Base-by-base conservation (phyloP, 2,888 invertebrate genomes). In the Zelleria hepariella region DNA sequence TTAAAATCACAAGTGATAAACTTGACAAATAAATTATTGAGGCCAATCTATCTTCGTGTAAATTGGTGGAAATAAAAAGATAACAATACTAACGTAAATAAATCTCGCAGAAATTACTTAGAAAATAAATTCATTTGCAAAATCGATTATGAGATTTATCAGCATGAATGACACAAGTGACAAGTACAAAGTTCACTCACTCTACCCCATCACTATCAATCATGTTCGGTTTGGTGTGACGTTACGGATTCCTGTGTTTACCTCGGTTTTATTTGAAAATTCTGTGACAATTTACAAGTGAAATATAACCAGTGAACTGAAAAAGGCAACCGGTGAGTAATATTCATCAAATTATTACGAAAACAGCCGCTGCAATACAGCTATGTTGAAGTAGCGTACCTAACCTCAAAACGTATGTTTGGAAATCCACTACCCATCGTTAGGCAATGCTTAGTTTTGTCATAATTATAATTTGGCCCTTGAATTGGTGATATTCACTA, bases 221-320 rank as follows among this genome's bases (percentile, higher is more conserved):
- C 26, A 60, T 62, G 62, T 62, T 59, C 52, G 58, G 61, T 57
- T 60, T 60, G 67, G 66, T 66, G 62, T 67, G 67, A 67, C 66
- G 64, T 73, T 75, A 60, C 49, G 18, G 51, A 56, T 55, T 60
- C 58, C 56, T 77, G 77, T 86, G 86, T 86, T 87, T 86, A 83
- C 78, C 71, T 84, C 71, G 70, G 71, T 72, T 76, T 75, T 73
- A 76, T 78, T 82, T 76, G 70, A 78, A 80, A 80, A 80, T 75
- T 78, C 74, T 66, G 85, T 84, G 84, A 65, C 82, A 84, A 81
- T 84, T 84, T 85, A 81, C 78, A 79, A 83, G 84, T 86, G 83
- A 69, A 70, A 70, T 73, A 74, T 68, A 69, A 66, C 68, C 67
- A 69, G 72, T 20, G 55, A 42, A 24, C 55, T 21, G 20, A 55